Evolutionary conservation across 64 coral and sea anemone genomes (phyloP).

Genomic region (Acropora tenuis): DNA sequence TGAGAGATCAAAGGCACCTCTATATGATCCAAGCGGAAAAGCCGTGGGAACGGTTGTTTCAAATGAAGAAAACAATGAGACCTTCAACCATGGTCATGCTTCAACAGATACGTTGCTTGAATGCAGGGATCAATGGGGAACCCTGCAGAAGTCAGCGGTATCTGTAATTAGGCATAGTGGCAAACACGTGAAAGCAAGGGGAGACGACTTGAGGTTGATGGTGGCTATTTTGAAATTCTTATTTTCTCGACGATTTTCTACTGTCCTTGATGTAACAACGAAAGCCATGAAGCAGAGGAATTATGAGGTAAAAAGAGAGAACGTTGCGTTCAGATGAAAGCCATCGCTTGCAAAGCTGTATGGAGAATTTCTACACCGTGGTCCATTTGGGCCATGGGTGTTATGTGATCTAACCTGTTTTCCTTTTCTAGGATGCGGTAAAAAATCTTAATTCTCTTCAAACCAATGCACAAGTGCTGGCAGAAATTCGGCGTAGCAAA

Average conservation of each 20-base stretch:
- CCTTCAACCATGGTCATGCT: too few relatives aligned
- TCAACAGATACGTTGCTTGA: too few relatives aligned
- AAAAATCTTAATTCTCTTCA: constrained; percentile 88
- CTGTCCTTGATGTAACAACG: neutral
- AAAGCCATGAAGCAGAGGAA: constrained; percentile 34
- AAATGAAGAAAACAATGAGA: too few relatives aligned
- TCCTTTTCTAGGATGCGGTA: constrained; percentile 78
- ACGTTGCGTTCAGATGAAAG: neutral
- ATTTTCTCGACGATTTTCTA: constrained; percentile 20
- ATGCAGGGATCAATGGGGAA: too few relatives aligned
- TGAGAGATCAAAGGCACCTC: too few relatives aligned
- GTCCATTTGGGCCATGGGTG: too few relatives aligned
- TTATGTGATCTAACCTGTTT: too few relatives aligned
- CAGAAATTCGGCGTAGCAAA: constrained; percentile 65
- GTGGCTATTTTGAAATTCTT: neutral
- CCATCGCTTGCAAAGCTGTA: neutral
- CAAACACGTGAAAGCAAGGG: constrained; percentile 14
- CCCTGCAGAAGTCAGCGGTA: too few relatives aligned
- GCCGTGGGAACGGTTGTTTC: too few relatives aligned
- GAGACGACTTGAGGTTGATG: neutral
- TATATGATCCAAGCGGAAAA: too few relatives aligned
- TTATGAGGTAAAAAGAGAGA: constrained; percentile 29
- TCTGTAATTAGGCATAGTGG: neutral
- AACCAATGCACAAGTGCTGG: constrained; percentile 84
- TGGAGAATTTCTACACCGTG: neutral